Evolutionary conservation across 2,113 vertebrate genomes (phyloP), one percentile per base, ranked within the genome.

Genomic region (Egretta garzetta): DNA sequence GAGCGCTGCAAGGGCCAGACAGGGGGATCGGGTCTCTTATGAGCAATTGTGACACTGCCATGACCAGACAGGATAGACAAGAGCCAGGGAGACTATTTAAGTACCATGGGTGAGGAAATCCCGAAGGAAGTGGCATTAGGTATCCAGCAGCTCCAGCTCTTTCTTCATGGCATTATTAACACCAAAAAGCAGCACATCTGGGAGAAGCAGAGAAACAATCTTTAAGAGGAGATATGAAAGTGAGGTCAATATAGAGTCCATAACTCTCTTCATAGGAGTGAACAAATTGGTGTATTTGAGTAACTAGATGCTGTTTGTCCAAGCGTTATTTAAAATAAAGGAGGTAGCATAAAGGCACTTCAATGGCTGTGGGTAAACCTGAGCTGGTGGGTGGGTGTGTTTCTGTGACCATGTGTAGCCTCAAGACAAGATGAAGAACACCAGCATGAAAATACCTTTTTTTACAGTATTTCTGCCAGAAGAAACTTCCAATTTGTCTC

Each of bases 41-140:
- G 18, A 67, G 52, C 13, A 62, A 26, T 21, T 0, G 0, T 28
- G 30, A 32, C 60, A 28, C 28, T 18, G 9, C 15, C 33, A 60
- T 49, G 60, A n/a, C 39, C 35, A 79, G 49, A 63, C 2, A 45
- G 21, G 10, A 49, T 2, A 70, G 71, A 63, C 21, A 63, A 67
- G 37, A 90, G 19, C 20, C 71, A 64, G 9, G 26, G 52, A 63
- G 7, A 41, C 16, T 88, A 10, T 26, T 67, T 49, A 71, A 1
- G 2, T 32, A 35, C 28, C 14, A 10, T 3, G 24, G 10, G 8
- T 23, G 55, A 72, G n/a, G 22, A 75, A 66, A 72, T 3, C 2
- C 6, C 16, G 47, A 35, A 37, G n/a, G 23, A 93, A 66, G 39
- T 3, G 24, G 12, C 12, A 5, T 41, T 49, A 77, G 16, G 24